Evolutionary conservation across 2,797 vertebrate species (phyloP).

Genomic region (Vireo griseus): DNA sequence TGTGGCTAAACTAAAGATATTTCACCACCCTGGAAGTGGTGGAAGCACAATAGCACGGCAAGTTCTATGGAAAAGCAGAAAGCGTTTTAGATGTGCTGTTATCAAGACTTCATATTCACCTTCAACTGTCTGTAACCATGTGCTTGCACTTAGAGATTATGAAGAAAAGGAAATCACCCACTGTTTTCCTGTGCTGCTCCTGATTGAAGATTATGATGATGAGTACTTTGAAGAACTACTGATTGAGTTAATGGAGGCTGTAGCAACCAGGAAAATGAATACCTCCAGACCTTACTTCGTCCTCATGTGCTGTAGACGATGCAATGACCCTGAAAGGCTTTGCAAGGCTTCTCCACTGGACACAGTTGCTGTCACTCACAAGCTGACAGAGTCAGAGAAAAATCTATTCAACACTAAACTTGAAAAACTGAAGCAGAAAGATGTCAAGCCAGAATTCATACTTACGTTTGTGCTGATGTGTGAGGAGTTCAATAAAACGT

Average conservation of each 20-base stretch:
- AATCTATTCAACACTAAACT: slow-evolving; percentile 73
- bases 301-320: slow-evolving; percentile 79
- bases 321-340: slow-evolving; percentile 74
- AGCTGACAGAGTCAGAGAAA: slow-evolving; percentile 77
- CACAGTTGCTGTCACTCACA: slow-evolving; percentile 83
- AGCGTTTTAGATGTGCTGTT: slow-evolving; percentile 77
- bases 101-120: slow-evolving; percentile 70
- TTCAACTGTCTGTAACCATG: slow-evolving; percentile 72
- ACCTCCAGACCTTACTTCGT: slow-evolving; percentile 74
- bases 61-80: slow-evolving; percentile 81
- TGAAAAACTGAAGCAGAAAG: slow-evolving; percentile 44
- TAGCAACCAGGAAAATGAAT: slow-evolving; percentile 66
- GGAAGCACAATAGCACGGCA: slow-evolving; percentile 86
- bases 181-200: slow-evolving; percentile 78
- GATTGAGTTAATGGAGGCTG: slow-evolving; percentile 69
- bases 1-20: slow-evolving; percentile 77
- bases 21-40: slow-evolving; percentile 86
- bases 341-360: slow-evolving; percentile 74
- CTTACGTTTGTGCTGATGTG: slow-evolving; percentile 85
- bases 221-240: slow-evolving; percentile 79
- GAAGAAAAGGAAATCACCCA: slow-evolving; percentile 76
- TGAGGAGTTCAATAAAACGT: slow-evolving; percentile 71
- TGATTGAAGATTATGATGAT: slow-evolving; percentile 80
- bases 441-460: slow-evolving; percentile 71
- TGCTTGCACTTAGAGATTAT: slow-evolving; percentile 77